These are phyloP conservation scores for Sitta europaea DNA, from an alignment of 2,113 vertebrate genomes.

Conservation along the genomic window DNA sequence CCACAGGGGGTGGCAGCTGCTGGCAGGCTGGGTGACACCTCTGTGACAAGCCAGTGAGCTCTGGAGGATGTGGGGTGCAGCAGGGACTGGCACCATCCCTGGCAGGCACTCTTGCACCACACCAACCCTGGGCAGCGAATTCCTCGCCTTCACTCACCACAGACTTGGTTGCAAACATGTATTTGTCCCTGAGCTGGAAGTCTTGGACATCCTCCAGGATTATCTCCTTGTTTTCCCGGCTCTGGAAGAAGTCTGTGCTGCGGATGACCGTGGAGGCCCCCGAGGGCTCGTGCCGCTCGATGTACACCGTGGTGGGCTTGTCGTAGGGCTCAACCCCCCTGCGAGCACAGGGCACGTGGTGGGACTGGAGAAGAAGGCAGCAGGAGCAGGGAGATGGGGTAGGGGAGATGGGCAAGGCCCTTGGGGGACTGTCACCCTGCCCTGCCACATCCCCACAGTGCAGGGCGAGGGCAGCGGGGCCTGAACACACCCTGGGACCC, in stretches of 20 bases:
- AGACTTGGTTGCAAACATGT: slow-evolving; percentile 94
- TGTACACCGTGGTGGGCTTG: slow-evolving; percentile 81
- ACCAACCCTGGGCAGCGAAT: rapidly evolving
- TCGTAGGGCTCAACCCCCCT: slow-evolving; percentile 95
- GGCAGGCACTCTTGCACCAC: neutral
- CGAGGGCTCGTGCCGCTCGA: slow-evolving; percentile 91
- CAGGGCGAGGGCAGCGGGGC: neutral
- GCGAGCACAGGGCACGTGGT: neutral
- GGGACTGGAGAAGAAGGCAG: neutral
- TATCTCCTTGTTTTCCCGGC: slow-evolving; percentile 82
- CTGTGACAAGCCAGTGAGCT: neutral
- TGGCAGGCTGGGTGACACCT: neutral
- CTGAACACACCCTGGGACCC: too few species aligned
- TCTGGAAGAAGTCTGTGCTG: slow-evolving; percentile 96
- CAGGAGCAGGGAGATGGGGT: neutral
- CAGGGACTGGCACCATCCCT: rapidly evolving
- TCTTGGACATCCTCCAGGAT: slow-evolving; percentile 89
- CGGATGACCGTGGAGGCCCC: slow-evolving; percentile 86
- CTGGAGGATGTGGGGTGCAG: neutral
- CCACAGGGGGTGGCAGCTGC: neutral
- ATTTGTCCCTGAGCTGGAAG: slow-evolving; percentile 95
- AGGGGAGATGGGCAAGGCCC: neutral
- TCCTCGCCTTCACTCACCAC: slow-evolving; percentile 70
- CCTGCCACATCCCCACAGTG: rapidly evolving
- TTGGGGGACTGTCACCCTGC: rapidly evolving